phyloP scores from a whole-genome alignment of 2,888 invertebrate species.

The Microctonus hyperodae region DNA sequence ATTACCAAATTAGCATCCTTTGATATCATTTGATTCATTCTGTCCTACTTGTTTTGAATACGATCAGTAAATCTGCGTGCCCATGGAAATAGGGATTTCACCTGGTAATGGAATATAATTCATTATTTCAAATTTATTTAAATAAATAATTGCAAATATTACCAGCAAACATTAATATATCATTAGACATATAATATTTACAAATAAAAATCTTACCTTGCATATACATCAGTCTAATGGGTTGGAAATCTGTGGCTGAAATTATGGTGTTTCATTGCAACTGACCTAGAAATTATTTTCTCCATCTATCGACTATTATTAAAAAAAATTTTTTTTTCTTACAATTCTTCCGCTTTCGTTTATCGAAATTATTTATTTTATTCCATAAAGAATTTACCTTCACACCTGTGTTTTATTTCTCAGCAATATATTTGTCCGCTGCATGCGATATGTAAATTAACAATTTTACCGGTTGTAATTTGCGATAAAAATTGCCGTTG shows the following conservation, averaged over 20 bases:
- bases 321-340: constrained; percentile 4
- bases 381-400: too few species aligned
- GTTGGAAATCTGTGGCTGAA: constrained; percentile 28
- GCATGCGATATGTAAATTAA: too few species aligned
- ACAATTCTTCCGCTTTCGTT: not conserved
- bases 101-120: too few species aligned
- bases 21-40: too few species aligned
- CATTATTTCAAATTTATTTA: not conserved
- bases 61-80: too few species aligned
- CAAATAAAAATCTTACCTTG: not conserved
- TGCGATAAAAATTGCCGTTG: too few species aligned
- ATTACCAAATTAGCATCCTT: too few species aligned
- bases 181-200: not conserved
- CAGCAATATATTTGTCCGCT: too few species aligned
- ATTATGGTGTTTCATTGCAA: constrained; percentile 30
- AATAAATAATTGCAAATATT: not conserved
- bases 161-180: not conserved
- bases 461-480: too few species aligned
- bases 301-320: constrained; percentile 11
- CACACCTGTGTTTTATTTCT: too few species aligned
- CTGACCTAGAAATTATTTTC: constrained; percentile 35
- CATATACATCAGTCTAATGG: constrained; percentile 20
- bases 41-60: too few species aligned
- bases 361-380: not conserved
- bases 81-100: too few species aligned